Percentiles rank a stretch among this genome's conserved stretches.
Evolutionary conservation across 2,113 vertebrate species (phyloP).

Genomic region (Pachypanchax playfairii): DNA sequence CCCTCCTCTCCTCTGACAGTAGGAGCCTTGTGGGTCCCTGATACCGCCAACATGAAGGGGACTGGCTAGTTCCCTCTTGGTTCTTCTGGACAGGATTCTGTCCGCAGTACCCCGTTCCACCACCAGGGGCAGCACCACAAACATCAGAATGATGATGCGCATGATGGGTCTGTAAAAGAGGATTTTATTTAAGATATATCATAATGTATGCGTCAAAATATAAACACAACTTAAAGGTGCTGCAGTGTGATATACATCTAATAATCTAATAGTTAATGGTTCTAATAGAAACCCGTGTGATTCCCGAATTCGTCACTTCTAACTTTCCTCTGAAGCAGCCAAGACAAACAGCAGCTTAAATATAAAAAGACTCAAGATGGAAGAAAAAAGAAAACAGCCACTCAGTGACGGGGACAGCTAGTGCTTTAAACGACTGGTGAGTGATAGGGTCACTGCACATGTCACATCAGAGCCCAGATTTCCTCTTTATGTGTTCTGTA

Average conservation of each 20-base stretch:
- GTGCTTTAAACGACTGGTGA: neutral
- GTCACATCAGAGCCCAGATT: neutral
- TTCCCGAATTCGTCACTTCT: constrained; percentile 33
- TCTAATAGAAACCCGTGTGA: constrained; percentile 45
- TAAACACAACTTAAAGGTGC: too few species aligned
- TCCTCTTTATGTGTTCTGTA: neutral
- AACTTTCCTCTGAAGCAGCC: constrained; percentile 39
- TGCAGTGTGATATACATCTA: too few species aligned
- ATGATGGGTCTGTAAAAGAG: constrained; percentile 69
- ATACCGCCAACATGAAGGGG: constrained; percentile 88
- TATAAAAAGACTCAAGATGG: constrained; percentile 25
- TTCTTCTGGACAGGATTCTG: constrained; percentile 61
- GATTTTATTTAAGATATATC: too few species aligned
- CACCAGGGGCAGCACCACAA: constrained; percentile 73
- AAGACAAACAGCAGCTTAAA: constrained; percentile 57
- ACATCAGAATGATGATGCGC: constrained; percentile 61
- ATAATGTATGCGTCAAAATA: too few species aligned
- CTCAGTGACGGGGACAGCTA: neutral
- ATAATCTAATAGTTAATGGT: constrained; percentile 29
- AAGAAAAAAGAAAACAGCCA: constrained; percentile 24
- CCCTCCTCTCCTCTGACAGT: constrained; percentile 85
- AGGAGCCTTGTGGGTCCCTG: constrained; percentile 86
- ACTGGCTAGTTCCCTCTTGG: constrained; percentile 77
- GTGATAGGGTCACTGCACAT: constrained; percentile 8
- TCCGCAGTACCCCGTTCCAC: constrained; percentile 43